These are phyloP conservation scores for Tipula vernalis DNA, from an alignment of 2,888 invertebrate species.

Conservation along the genomic window DNA sequence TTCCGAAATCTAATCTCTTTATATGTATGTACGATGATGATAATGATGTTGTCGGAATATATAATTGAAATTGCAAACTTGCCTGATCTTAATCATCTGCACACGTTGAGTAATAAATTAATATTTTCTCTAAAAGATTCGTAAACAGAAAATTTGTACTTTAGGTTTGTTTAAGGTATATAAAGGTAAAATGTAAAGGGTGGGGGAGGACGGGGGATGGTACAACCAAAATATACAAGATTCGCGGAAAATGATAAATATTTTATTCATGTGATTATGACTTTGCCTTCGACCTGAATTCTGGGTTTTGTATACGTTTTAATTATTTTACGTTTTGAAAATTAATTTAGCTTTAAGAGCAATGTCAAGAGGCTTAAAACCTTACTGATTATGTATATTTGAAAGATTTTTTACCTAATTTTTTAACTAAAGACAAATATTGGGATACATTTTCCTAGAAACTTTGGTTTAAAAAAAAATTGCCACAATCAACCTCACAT, in stretches of 20 bases:
- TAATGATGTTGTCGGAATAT: no score
- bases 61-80: neutral
- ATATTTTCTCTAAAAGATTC: neutral
- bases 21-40: neutral
- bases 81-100: neutral
- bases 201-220: no score
- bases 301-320: no score
- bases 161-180: neutral
- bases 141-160: neutral
- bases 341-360: no score
- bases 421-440: no score
- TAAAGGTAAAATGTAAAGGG: neutral
- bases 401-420: no score
- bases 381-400: no score
- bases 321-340: no score
- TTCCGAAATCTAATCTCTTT: neutral
- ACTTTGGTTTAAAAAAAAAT: no score
- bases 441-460: no score
- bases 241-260: neutral
- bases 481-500: no score
- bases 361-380: no score
- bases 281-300: neutral
- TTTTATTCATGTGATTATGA: neutral
- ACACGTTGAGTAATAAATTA: neutral
- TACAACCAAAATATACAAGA: neutral